Percentiles rank a stretch among this genome's conserved stretches.
phyloP scores from a whole-genome alignment of 64 coral and sea anemone species.

The Pachyseris speciosa region DNA sequence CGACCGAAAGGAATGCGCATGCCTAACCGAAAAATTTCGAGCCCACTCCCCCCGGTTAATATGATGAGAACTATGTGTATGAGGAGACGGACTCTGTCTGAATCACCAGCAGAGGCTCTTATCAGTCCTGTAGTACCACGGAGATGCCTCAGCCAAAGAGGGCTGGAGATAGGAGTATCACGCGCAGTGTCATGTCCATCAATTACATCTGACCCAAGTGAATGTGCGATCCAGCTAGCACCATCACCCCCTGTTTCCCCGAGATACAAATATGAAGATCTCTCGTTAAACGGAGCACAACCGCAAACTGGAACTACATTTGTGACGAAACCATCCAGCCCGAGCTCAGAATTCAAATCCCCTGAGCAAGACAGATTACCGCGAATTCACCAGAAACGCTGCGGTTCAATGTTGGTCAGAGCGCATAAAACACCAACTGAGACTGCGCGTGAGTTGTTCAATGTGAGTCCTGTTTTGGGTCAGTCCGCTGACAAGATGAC shows the following conservation, averaged over 20 bases:
- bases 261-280: background rate
- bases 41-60: background rate
- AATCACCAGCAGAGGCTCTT: slow-evolving; percentile 7
- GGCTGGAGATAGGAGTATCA: background rate
- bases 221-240: background rate
- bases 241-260: background rate
- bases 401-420: slow-evolving; percentile 1
- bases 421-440: slow-evolving; percentile 16
- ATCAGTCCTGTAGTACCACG: background rate
- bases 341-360: background rate
- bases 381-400: background rate
- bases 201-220: background rate
- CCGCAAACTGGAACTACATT: background rate
- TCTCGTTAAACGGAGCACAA: background rate
- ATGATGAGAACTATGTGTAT: background rate
- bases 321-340: background rate
- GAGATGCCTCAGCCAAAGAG: background rate
- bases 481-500: background rate
- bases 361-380: slow-evolving; percentile 17
- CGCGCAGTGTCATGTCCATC: background rate
- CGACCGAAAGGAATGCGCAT: background rate
- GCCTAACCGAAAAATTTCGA: slow-evolving; percentile 9
- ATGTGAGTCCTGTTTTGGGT: slow-evolving; percentile 33
- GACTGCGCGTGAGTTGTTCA: slow-evolving; percentile 17
- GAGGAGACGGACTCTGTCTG: slow-evolving; percentile 6